Base-by-base conservation (phyloP, 2,888 invertebrate genomes). In the Dysmachus trigonus region DNA sequence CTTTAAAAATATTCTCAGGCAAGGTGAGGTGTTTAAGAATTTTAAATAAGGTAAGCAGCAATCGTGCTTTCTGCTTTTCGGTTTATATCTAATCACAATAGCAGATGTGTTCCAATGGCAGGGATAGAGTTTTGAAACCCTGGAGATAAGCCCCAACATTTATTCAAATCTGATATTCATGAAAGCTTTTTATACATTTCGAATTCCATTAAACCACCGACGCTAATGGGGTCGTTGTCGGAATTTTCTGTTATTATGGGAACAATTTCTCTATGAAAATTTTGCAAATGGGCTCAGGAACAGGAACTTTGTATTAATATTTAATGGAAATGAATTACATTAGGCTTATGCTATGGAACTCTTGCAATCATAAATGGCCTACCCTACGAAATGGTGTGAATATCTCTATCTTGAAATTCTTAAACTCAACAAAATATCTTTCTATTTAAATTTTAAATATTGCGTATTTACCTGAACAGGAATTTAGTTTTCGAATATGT, bases 111-210 rank as follows among this genome's bases (percentile, higher is more conserved):
- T 8, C 8, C 22, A n/a, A 7, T 22, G 18, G 22, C 10, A 22
- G 22, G 62, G 22, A 62, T 62, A 27, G 27, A 27, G 62, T 38
- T 33, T 76, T 15, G 13, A 76, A 38, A 76, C 41, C 38, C 76
- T n/a, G 22, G 76, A 38, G 76, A 38, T 76, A 35, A 76, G 18
- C 15, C 30, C 38, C 5, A 38, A 76, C 76, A 38, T 76, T 38
- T 76, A 76, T 76, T 76, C 76, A 76, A 76, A 76, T 76, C 76
- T 38, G 15, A 35, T 76, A 76, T 76, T 76, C 76, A 76, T 76
- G 76, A 38, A 76, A 76, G 76, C 76, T 76, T 76, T 76, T 33
- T 38, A 35, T 38, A 35, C 38, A 76, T 38, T 35, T 76, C 76
- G 35, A 35, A 38, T 76, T 38, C 38, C 76, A 38, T 76, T 38